Evolutionary conservation across 2,797 vertebrate species (phyloP), one percentile per base, ranked within the genome.

Genomic region (Hippocampus kuda): DNA sequence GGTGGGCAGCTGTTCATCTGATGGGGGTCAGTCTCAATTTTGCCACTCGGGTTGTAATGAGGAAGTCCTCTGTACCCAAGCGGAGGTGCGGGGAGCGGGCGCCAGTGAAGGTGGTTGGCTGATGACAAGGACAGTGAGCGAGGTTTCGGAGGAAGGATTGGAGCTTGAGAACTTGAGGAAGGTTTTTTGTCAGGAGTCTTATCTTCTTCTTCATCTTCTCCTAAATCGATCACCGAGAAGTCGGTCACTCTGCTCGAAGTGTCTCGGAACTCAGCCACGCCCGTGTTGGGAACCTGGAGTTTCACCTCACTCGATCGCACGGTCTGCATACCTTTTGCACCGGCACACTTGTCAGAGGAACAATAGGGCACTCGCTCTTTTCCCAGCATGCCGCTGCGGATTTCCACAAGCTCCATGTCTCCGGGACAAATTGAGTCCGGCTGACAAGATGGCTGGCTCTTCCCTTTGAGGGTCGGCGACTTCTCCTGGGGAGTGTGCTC

Each of bases 401-500:
- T 89, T 81, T 93, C 91, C 64, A 92, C 81, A 18, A 93, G 80
- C 79, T 93, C 92, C 85, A 93, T 70, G 71, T 93, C 91, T 75
- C 89, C 91, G 0, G 82, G 76, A 54, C 87, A 85, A 62, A 77
- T 60, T 0, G 84, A 82, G 70, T 87, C 79, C 1, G 81, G 73
- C 27, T 72, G 76, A 26, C 82, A 85, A 12, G 77, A 84, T 1
- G 74, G 69, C 49, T 80, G 83, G 5, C 66, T 24, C 74, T 83
- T 92, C 65, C 82, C 88, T 80, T 87, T 91, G 1, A 92, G 77
- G 68, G 85, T 84, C 15, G 90, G 91, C 0, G 92, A 92, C 74
- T 88, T 91, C 79, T 92, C 91, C 77, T 91, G 91, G 16, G 91
- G 91, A 4, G 93, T 93, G 15, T 95, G 94, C 82, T 96, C 94